Base-by-base conservation (phyloP, 1,140 invertebrate species). In the Saxidomus purpurata region DNA sequence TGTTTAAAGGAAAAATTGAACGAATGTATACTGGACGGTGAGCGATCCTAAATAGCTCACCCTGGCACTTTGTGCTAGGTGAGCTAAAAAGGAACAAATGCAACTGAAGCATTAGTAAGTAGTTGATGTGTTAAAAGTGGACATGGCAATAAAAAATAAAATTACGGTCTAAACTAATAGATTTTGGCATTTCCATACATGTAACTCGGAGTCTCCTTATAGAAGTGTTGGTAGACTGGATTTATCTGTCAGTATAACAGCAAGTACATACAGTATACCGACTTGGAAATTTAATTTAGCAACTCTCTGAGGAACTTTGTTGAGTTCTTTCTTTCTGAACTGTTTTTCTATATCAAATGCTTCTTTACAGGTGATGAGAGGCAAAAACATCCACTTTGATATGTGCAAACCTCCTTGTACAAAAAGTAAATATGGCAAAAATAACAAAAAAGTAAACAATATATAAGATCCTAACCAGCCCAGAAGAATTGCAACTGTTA, bases 401-500 rank as follows among this genome's bases (percentile, higher is more conserved):
- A 94, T 96, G 94, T 98, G 97, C 0, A 98, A 96, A 11, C 97
- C 97, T 79, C 98, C 97, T 59, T 99, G 97, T 47, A 98, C 97
- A 96, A 99, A 98, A 89, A 98, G 97, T 83, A 99, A 98, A 92
- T 99, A 99, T 8, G 99, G 98, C 59, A 97, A 97, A 95, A 99
- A 99, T 17, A 99, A 95, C 89, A 99, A 96, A 96, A 98, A 97
- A 69, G 98, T 98, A 96, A 98, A 99, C 13, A 99, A 96, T 88
- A 99, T 97, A 96, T 99, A 98, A 17, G 99, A 99, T 83, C 98
- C 97, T 59, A 98, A 98, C 92, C 97, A 97, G 22, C 98, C 99
- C 92, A 99, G 97, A n/a, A 99, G 95, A 94, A 99, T 99, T 13
- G 99, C 98, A 90, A 99, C 95, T 9, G 98, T 99, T 0, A 99